Evolutionary conservation across 2,113 vertebrate species (phyloP).

Genomic region (Alethe diademata): DNA sequence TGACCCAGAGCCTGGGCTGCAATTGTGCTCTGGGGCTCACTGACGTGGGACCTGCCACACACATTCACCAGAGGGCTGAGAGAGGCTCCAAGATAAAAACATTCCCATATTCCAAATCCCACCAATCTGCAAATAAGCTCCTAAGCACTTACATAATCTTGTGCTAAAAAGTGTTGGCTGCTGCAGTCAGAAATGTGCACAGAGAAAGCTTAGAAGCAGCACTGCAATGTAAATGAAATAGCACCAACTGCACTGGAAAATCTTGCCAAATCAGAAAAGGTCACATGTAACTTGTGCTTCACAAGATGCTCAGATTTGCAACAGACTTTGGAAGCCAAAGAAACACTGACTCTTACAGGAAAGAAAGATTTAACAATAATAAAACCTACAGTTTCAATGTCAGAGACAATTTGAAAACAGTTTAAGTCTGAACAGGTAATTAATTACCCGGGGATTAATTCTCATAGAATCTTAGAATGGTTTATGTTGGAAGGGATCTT

Average conservation of each 20-base stretch:
- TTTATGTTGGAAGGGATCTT: neutral
- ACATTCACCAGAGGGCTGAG: neutral
- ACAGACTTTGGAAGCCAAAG: neutral
- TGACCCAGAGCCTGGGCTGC: neutral
- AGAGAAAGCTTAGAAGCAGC: neutral
- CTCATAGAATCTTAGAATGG: neutral
- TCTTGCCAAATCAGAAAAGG: conserved; percentile 19
- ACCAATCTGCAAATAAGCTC: neutral
- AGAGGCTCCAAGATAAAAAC: neutral
- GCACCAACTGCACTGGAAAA: conserved; percentile 1
- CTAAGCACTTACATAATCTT: conserved; percentile 40
- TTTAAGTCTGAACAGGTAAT: neutral
- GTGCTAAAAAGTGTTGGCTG: conserved; percentile 50
- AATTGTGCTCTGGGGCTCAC: neutral
- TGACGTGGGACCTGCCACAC: neutral
- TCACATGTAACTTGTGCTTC: neutral
- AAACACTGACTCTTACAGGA: neutral
- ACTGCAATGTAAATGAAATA: neutral
- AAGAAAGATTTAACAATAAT: neutral
- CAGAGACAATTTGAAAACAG: neutral
- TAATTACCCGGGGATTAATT: neutral
- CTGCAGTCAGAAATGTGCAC: neutral
- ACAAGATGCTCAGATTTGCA: neutral
- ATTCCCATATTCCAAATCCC: neutral
- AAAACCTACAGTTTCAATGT: neutral